A percentile compares a stretch with the other conserved stretches of the same genome.
These are phyloP conservation scores for Mesochorus sp. DNA, from an alignment of 2,888 invertebrate species.

Conservation along the genomic window DNA sequence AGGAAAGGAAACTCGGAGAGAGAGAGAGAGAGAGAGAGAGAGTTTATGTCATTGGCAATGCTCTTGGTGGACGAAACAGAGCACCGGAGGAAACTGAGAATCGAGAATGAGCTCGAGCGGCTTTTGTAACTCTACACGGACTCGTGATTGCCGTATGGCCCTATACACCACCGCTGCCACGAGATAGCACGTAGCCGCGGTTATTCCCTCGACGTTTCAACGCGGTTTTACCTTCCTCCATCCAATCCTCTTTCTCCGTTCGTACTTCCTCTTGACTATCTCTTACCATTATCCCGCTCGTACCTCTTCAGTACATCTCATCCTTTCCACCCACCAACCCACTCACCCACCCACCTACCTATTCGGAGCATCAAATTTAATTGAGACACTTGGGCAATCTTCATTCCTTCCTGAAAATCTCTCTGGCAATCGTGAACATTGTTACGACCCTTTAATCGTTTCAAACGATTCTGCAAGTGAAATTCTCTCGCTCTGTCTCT, in stretches of 20 bases:
- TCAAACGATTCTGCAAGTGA: neutral
- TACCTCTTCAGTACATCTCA: neutral
- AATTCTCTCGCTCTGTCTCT: too few relatives aligned
- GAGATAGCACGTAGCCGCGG: slow-evolving; percentile 21
- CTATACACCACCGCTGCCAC: slow-evolving; percentile 36
- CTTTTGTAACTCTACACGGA: slow-evolving; percentile 71
- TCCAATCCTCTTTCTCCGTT: slow-evolving; percentile 11
- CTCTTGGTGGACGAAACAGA: slow-evolving; percentile 30
- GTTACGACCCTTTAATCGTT: neutral
- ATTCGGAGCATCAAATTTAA: slow-evolving; percentile 49
- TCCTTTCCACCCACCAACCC: neutral
- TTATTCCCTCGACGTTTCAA: slow-evolving; percentile 56
- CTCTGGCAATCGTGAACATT: neutral
- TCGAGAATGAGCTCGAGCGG: slow-evolving; percentile 48
- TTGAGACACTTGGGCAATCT: slow-evolving; percentile 40
- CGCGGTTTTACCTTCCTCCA: slow-evolving; percentile 51
- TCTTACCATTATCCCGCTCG: slow-evolving; percentile 12
- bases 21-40: slow-evolving; percentile 11
- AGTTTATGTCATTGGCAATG: slow-evolving; percentile 54
- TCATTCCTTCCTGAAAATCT: neutral
- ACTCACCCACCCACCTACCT: too few relatives aligned
- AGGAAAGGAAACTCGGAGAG: neutral
- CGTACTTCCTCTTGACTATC: slow-evolving; percentile 20
- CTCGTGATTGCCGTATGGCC: slow-evolving; percentile 74
- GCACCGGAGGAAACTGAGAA: slow-evolving; percentile 34